Base-by-base conservation (phyloP, 2,113 vertebrate genomes). In the Spea multiplicata region DNA sequence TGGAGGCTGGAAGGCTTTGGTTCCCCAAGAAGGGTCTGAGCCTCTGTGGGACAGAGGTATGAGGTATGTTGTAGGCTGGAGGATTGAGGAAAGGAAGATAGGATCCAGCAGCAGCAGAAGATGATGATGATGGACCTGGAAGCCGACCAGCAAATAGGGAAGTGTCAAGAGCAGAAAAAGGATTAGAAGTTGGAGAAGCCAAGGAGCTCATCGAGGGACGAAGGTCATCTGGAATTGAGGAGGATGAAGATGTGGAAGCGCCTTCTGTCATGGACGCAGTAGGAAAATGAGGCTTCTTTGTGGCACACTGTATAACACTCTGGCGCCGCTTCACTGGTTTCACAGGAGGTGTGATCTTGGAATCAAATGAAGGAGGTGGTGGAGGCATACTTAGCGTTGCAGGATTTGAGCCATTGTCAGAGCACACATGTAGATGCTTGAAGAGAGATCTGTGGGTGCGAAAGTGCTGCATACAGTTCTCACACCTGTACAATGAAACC, bases 401-500 rank as follows among this genome's bases (percentile, higher is more conserved):
- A 0, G 93, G 90, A 83, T 88, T 87, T 67, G 91, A 87, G 55
- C 92, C 53, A 8, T 93, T 90, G 86, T 96, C 96, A 4, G 94
- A 94, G 61, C 97, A 99, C 76, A 96, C 95, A 82, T 97, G 96
- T 52, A 98, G 89, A 86, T 99, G 97, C 82, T 95, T 96, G 88
- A 98, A 94, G 80, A 98, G 95, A 0, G 96, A 96, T 4, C 93
- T 94, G 82, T 97, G 93, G 0, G 96, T 96, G 7, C 94, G 94
- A 84, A 99, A 90, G 83, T 95, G 96, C 44, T 95, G 90, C 76
- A 94, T 89, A 85, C 97, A 99, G 83, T 94, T 97, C 87, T 98
- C 96, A 73, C 97, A 99, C 84, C 97, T 98, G 83, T 0, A 73
- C 6, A 75, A 30, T 30, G 30, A 30, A 30, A 30, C 30, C 30